Percentiles rank a stretch among this genome's conserved stretches.
phyloP scores from a whole-genome alignment of 2,888 invertebrate species.

The Acrobasis suavella region DNA sequence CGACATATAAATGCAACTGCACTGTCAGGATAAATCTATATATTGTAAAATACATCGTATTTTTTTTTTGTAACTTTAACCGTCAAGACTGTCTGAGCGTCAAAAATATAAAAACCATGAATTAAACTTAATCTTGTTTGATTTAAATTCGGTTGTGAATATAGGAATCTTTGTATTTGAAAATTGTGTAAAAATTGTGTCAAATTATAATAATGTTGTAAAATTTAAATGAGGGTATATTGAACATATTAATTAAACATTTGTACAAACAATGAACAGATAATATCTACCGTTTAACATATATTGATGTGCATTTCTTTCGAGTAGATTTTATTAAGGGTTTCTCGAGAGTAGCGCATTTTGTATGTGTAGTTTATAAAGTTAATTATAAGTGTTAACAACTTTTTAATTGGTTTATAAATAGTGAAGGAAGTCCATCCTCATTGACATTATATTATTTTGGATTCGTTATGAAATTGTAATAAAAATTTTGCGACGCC shows the following conservation, averaged over 20 bases:
- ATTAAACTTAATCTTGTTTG: neutral
- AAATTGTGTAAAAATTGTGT: conserved; percentile 6
- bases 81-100: neutral
- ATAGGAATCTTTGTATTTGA: neutral
- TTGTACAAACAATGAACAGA: conserved; percentile 39
- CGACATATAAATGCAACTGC: too few relatives aligned
- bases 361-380: conserved; percentile 25
- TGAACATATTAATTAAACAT: neutral
- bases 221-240: neutral
- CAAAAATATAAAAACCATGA: neutral
- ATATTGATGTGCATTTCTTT: conserved; percentile 9
- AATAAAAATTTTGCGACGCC: conserved; percentile 62
- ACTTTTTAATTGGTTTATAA: conserved; percentile 43
- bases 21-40: too few relatives aligned
- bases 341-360: neutral
- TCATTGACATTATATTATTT: conserved; percentile 37
- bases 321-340: neutral
- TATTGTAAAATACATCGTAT: too few relatives aligned
- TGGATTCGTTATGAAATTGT: conserved; percentile 46
- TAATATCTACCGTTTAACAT: conserved; percentile 3
- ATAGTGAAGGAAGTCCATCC: conserved; percentile 33
- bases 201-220: conserved; percentile 4
- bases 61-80: too few relatives aligned
- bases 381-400: conserved; percentile 33
- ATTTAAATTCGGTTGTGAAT: conserved; percentile 2